Evolutionary conservation across 2,888 invertebrate genomes (phyloP), one percentile per base, ranked within the genome.

Genomic region (Drosophila gaucha): DNA sequence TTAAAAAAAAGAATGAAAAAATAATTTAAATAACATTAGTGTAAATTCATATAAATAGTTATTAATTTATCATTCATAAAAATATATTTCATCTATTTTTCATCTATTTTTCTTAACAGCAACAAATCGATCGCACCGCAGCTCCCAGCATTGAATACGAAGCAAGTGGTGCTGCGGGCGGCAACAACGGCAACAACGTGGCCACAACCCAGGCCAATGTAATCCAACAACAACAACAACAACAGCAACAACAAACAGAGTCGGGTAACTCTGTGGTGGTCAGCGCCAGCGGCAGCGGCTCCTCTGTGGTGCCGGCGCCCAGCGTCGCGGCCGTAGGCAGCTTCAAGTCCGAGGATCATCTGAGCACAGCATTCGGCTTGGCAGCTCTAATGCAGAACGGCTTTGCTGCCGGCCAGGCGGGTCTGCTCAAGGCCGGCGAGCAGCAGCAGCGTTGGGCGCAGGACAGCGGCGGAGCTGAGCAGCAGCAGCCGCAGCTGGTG

Each of bases 331-430:
- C 79, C 49, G 79, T 86, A 3, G 89, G 84, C 38, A 90, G 88
- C 75, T 92, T 95, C 83, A 95, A 95, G 78, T 94, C 95, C 46
- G 95, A 95, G 91, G 95, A 95, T 91, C 95, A 95, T 91, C 93
- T 95, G 86, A 93, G 93, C 60, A 94, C 94, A 43, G 95, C 95
- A 50, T 95, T 95, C 92, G 95, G 95, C 18, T 93, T 95, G 69
- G 95, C 95, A 18, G 95, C 96, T 26, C 93, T 96, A 80, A 95
- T 96, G 95, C 95, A 90, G 72, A 91, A 91, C 73, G 91, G 91
- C 30, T 91, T 91, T 63, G 87, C 95, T 47, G 93, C 95, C 56
- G 76, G 86, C 2, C 82, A 85, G 46, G 86, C 82, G 46, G 88
- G 88, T 14, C 64, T 83, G 16, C 74, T 88, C 20, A 86, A 90